Conservation (phyloP, 2,113 vertebrate species). For the Gymnobelideus leadbeateri region DNA sequence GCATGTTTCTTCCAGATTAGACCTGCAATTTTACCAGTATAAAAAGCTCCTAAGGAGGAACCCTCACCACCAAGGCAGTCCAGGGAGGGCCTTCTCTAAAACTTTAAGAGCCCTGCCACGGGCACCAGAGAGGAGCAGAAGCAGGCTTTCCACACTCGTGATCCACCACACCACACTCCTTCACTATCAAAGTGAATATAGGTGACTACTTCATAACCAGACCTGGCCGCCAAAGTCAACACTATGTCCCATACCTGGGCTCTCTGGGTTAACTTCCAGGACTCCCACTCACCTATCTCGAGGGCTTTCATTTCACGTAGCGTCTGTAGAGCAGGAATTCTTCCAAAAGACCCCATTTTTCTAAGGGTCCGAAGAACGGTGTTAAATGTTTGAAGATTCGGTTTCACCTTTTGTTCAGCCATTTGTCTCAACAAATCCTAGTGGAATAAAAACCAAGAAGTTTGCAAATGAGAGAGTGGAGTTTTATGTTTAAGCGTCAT, state of each 20-base stretch:
- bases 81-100: too few species aligned
- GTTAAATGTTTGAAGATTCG: slow-evolving; percentile 94
- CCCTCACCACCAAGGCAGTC: too few species aligned
- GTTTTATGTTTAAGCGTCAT: background rate
- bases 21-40: too few species aligned
- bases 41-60: too few species aligned
- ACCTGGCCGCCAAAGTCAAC: background rate
- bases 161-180: background rate
- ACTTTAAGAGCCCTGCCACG: background rate
- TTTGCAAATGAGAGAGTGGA: background rate
- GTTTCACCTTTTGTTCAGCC: slow-evolving; percentile 90
- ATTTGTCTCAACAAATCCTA: slow-evolving; percentile 94
- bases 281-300: slow-evolving; percentile 86
- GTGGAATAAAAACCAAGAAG: slow-evolving; percentile 29
- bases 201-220: background rate
- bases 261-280: background rate
- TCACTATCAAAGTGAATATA: too few species aligned
- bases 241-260: too few species aligned
- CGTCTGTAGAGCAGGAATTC: slow-evolving; percentile 74
- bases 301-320: slow-evolving; percentile 94
- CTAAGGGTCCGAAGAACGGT: slow-evolving; percentile 87
- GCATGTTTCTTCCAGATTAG: too few species aligned
- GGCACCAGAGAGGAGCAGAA: background rate
- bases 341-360: slow-evolving; percentile 85
- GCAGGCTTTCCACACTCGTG: background rate